phyloP scores from a whole-genome alignment of 2,888 invertebrate genomes.

The Chironomus riparius region DNA sequence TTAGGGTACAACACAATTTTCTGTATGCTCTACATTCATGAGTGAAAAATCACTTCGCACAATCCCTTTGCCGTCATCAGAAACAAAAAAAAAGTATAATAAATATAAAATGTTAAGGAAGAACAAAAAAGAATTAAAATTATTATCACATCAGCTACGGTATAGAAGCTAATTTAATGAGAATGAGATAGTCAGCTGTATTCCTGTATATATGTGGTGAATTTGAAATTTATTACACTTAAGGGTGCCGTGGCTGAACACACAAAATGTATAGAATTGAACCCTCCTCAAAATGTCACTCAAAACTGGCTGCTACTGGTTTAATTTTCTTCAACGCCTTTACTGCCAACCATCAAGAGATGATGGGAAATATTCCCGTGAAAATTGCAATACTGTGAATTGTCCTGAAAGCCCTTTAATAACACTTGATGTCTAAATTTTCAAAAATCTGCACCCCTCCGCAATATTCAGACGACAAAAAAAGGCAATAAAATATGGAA shows the following conservation, averaged over 20 bases:
- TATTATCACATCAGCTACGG: background rate
- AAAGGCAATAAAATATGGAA: background rate
- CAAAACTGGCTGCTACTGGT: background rate
- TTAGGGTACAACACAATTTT: background rate
- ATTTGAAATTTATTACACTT: slow-evolving; percentile 26
- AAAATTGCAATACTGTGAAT: slow-evolving; percentile 3
- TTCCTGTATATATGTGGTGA: background rate
- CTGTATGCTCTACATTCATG: background rate
- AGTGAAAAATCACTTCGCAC: slow-evolving; percentile 21
- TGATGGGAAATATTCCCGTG: background rate
- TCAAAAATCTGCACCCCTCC: background rate
- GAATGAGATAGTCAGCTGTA: too few species aligned
- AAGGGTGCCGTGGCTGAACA: background rate
- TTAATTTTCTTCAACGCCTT: slow-evolving; percentile 3
- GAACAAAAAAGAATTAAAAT: background rate
- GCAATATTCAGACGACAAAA: background rate
- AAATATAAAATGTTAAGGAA: too few species aligned
- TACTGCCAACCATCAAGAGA: background rate
- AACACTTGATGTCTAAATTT: slow-evolving; percentile 24
- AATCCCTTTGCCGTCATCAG: slow-evolving; percentile 8
- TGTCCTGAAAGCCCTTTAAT: slow-evolving; percentile 10
- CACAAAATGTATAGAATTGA: too few species aligned
- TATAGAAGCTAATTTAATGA: background rate
- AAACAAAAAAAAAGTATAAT: background rate
- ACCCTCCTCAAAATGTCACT: slow-evolving; percentile 24